Percentiles rank a stretch among this genome's conserved stretches.
phyloP scores from a whole-genome alignment of 2,113 vertebrate genomes.

The Gnathonemus longibarbis region DNA sequence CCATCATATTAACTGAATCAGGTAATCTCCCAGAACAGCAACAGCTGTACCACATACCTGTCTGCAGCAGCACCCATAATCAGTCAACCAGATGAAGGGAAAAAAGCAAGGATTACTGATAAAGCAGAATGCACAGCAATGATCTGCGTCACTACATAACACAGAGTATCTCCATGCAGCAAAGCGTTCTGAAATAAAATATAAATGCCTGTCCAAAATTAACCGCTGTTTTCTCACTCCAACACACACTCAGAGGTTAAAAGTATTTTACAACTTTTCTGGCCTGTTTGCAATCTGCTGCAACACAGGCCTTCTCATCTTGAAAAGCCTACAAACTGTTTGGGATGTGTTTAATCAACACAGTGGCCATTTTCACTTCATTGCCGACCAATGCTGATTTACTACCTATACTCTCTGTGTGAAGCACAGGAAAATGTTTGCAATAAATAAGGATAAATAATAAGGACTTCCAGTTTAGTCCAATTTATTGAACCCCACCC shows the following conservation, averaged over 20 bases:
- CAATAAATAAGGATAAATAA: background rate
- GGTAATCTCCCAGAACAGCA: background rate
- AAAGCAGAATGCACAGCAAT: background rate
- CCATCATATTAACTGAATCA: background rate
- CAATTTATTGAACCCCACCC: constrained; percentile 6
- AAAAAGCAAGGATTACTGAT: background rate
- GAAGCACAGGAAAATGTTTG: background rate
- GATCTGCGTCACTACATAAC: background rate
- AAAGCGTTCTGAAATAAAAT: background rate
- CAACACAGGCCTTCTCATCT: background rate
- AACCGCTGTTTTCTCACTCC: background rate
- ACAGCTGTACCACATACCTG: background rate
- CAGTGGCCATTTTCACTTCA: background rate
- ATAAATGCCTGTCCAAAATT: background rate
- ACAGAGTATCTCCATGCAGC: background rate
- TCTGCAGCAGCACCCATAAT: background rate
- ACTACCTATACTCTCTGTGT: no score
- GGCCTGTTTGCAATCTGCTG: background rate
- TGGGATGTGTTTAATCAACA: background rate
- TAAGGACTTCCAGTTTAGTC: background rate
- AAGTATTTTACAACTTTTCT: background rate
- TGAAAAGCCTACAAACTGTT: background rate
- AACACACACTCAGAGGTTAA: background rate
- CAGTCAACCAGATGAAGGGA: background rate
- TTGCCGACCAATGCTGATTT: background rate